A percentile compares a stretch with the other conserved stretches of the same genome.
Conservation (phyloP, 2,888 invertebrate species). For the Ophion costatus region DNA sequence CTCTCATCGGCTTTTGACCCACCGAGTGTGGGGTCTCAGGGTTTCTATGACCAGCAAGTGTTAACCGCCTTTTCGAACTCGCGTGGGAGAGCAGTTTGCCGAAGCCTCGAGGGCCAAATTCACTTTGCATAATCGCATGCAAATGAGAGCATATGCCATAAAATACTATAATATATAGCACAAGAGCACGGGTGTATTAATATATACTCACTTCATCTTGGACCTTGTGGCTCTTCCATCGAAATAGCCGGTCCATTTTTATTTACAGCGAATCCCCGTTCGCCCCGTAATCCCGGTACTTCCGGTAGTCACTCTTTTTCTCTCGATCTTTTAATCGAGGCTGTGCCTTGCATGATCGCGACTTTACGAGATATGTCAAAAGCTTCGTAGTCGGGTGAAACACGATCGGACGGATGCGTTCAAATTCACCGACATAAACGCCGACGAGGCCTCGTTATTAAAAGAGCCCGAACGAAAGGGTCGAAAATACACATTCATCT, state of each 20-base stretch:
- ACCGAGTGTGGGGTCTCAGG: conserved; percentile 24
- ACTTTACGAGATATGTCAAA: conserved; percentile 29
- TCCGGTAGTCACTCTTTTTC: conserved; percentile 55
- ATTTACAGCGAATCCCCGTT: conserved; percentile 24
- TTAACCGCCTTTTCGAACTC: conserved; percentile 61
- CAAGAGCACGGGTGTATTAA: conserved; percentile 17
- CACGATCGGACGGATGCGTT: conserved; percentile 35
- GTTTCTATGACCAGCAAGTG: conserved; percentile 33
- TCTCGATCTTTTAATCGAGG: conserved; percentile 55
- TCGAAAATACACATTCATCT: conserved; percentile 12
- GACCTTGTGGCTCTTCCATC: conserved; percentile 81
- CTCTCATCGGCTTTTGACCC: conserved; percentile 28
- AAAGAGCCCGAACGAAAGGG: neutral
- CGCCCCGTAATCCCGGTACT: conserved; percentile 38
- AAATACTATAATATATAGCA: conserved; percentile 46
- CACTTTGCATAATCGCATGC: conserved; percentile 72
- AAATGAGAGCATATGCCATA: conserved; percentile 63
- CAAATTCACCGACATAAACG: conserved; percentile 7
- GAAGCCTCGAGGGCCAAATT: conserved; percentile 52
- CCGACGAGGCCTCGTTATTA: neutral
- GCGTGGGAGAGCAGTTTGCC: conserved; percentile 45
- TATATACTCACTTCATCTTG: conserved; percentile 79
- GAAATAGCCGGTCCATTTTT: conserved; percentile 80
- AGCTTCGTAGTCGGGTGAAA: conserved; percentile 3
- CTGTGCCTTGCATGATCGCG: conserved; percentile 41